phyloP scores from a whole-genome alignment of 37 sponge, comb jelly and placozoan genomes.

The Eunapius fragilis region DNA sequence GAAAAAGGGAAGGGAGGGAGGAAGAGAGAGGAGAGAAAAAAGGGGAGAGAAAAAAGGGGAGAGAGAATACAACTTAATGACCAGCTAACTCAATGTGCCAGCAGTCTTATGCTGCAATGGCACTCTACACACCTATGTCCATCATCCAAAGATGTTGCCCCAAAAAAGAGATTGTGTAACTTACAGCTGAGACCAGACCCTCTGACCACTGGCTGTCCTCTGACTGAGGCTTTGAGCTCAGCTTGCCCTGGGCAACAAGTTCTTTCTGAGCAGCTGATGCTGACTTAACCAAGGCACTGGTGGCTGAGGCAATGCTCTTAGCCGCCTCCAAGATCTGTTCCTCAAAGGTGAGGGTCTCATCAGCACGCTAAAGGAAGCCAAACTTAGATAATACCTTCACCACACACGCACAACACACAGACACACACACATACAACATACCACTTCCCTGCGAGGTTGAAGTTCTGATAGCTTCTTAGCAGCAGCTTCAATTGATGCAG shows the following conservation, averaged over 20 bases:
- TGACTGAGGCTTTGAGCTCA: conserved; percentile 40
- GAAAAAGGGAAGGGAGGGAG: no score
- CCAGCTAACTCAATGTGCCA: no score
- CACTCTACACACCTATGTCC: no score
- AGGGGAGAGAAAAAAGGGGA: no score
- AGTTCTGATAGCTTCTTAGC: conserved; percentile 92
- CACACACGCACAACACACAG: no score
- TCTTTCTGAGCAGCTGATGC: conserved; percentile 96
- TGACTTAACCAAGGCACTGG: conserved; percentile 84
- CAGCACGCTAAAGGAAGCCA: conserved; percentile 34
- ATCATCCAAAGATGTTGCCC: no score
- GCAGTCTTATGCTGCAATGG: no score
- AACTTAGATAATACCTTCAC: neutral
- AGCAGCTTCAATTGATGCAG: conserved; percentile 97
- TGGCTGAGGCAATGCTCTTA: conserved; percentile 89
- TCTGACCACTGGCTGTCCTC: conserved; percentile 96
- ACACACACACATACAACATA: conserved; percentile 6
- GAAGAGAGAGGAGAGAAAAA: no score
- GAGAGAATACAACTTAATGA: no score
- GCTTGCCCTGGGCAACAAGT: conserved; percentile 89
- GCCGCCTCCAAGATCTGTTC: conserved; percentile 96
- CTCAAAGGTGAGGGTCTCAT: conserved; percentile 90
- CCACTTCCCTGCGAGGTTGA: conserved; percentile 55
- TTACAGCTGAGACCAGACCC: conserved; percentile 95
- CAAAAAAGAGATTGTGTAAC: neutral